These are phyloP conservation scores for Melanerpes aurifrons DNA, from an alignment of 2,113 vertebrate species.

Conservation along the genomic window DNA sequence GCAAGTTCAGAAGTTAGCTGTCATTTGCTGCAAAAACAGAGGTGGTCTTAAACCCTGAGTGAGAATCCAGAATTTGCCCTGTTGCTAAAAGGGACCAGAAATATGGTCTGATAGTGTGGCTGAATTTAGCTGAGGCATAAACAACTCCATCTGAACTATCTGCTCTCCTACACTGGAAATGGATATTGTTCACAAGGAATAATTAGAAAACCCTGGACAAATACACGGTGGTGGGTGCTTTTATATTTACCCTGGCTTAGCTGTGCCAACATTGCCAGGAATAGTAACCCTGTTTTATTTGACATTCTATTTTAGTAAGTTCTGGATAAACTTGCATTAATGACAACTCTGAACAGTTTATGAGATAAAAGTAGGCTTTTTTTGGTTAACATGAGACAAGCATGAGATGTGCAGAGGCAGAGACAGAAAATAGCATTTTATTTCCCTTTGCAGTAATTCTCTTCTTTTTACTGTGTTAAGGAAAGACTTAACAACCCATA, in stretches of 20 bases:
- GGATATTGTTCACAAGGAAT: background rate
- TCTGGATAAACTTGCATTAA: background rate
- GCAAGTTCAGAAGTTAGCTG: background rate
- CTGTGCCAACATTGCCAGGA: slow-evolving; percentile 10
- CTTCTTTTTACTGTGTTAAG: background rate
- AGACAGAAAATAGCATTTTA: background rate
- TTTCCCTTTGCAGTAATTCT: background rate
- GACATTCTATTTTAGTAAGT: slow-evolving; percentile 19
- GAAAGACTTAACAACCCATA: background rate
- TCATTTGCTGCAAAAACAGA: background rate
- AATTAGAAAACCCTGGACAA: slow-evolving; percentile 41
- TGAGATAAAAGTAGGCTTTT: background rate
- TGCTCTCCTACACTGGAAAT: background rate
- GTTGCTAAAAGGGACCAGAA: background rate
- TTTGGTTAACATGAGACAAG: background rate
- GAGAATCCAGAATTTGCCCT: background rate
- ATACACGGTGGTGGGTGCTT: background rate
- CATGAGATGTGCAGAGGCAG: background rate
- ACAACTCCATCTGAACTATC: background rate
- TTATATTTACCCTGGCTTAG: slow-evolving; percentile 32
- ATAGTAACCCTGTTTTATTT: slow-evolving; percentile 11
- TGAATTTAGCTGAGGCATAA: background rate
- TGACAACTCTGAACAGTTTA: background rate
- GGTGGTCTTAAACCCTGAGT: background rate
- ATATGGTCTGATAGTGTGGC: background rate